phyloP scores from a whole-genome alignment of 92 coral and sea anemone genomes.

The Blastomussa wellsi region DNA sequence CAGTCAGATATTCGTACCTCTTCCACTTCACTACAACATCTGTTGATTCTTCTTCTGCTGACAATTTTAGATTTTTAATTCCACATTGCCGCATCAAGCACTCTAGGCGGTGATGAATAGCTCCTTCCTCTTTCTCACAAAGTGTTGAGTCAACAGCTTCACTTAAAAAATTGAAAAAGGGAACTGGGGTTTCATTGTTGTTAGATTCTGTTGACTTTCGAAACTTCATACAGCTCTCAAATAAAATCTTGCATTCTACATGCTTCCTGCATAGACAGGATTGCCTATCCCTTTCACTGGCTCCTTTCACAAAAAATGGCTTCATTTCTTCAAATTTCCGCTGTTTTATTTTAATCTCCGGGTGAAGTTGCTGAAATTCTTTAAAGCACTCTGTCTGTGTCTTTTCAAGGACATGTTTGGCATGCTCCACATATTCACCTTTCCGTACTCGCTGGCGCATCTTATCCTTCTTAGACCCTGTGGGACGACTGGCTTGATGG shows the following conservation, averaged over 20 bases:
- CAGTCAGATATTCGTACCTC: conserved; percentile 64
- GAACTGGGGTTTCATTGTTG: conserved; percentile 4
- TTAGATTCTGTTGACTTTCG: conserved; percentile 18
- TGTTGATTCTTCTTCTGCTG: conserved; percentile 43
- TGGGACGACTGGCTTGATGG: conserved; percentile 44
- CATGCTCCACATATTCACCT: conserved; percentile 49
- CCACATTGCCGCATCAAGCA: conserved; percentile 59
- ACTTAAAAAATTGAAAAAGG: conserved; percentile 30
- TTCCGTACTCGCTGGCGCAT: conserved; percentile 41
- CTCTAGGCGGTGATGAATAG: conserved; percentile 32
- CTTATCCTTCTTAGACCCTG: conserved; percentile 49
- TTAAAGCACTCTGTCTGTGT: conserved; percentile 59
- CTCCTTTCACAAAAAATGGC: conserved; percentile 56
- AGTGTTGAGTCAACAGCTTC: conserved; percentile 50
- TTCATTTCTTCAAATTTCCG: conserved; percentile 53
- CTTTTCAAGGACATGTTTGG: conserved; percentile 62
- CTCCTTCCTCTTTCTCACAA: conserved; percentile 35
- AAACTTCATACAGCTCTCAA: conserved; percentile 61
- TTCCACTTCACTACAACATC: conserved; percentile 64
- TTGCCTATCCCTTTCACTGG: conserved; percentile 52
- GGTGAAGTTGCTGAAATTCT: conserved; percentile 57
- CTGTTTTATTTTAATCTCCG: conserved; percentile 54
- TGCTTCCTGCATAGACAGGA: conserved; percentile 57
- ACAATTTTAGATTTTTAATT: conserved; percentile 28
- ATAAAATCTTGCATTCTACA: conserved; percentile 46